Conservation (phyloP, 2,888 invertebrate species). For the Trissonchulus latispiculum region DNA sequence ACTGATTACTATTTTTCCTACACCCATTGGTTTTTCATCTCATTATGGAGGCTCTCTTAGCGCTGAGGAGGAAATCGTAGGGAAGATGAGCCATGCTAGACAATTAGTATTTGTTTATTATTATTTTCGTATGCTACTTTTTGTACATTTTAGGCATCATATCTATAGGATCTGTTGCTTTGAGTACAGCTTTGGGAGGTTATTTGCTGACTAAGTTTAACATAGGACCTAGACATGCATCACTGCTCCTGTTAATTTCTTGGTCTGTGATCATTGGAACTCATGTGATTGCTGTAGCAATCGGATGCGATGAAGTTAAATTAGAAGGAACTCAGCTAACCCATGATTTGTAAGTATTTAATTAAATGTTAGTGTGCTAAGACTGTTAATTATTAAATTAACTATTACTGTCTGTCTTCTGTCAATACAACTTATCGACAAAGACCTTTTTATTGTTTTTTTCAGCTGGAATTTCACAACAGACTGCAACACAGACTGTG, state of each 20-base stretch:
- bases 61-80: too few species aligned
- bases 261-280: constrained; percentile 30
- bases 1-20: too few species aligned
- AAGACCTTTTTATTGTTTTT: constrained; percentile 1
- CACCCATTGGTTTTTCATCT: too few species aligned
- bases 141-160: constrained; percentile 29
- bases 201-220: constrained; percentile 31
- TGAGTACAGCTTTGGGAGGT: constrained; percentile 35
- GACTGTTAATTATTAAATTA: neutral
- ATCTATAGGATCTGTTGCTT: constrained; percentile 34
- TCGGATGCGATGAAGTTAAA: constrained; percentile 29
- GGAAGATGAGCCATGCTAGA: too few species aligned
- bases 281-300: constrained; percentile 30
- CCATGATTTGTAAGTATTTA: constrained; percentile 10
- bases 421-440: neutral
- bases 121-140: too few species aligned
- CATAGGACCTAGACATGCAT: constrained; percentile 25
- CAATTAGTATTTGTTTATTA: too few species aligned
- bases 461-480: constrained; percentile 31
- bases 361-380: neutral
- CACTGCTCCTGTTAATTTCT: constrained; percentile 29
- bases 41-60: too few species aligned
- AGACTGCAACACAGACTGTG: constrained; percentile 55
- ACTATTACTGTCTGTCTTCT: neutral
- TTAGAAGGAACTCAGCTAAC: constrained; percentile 25